A percentile compares a stretch with the other conserved stretches of the same genome.
phyloP scores from a whole-genome alignment of 2,113 vertebrate species.

The Chlorodrepanis virens region DNA sequence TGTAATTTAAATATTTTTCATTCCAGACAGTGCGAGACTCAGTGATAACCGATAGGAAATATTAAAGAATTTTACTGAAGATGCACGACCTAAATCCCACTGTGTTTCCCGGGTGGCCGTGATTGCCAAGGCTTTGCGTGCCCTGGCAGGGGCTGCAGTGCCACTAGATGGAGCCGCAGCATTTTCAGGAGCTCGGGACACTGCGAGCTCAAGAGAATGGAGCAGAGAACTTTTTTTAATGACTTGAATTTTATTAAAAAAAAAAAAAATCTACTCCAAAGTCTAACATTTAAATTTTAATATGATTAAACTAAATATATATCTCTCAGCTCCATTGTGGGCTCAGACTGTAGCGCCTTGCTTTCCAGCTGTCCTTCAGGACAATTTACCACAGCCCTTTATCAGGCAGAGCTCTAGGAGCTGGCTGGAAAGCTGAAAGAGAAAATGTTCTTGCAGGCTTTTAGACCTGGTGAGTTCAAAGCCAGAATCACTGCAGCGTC shows the following conservation, averaged over 20 bases:
- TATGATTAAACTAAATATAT: background rate
- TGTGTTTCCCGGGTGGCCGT: accelerated
- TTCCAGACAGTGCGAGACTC: accelerated
- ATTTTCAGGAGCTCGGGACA: background rate
- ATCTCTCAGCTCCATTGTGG: background rate
- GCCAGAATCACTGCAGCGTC: constrained; percentile 16
- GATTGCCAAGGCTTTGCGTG: too few species aligned
- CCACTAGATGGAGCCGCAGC: constrained; percentile 68
- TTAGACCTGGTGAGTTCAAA: constrained; percentile 76
- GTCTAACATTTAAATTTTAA: constrained; percentile 16
- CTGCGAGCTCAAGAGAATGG: background rate
- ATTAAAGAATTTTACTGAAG: background rate
- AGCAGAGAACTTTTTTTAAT: background rate
- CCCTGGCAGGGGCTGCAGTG: background rate
- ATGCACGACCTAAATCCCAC: background rate
- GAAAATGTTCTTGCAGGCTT: constrained; percentile 69
- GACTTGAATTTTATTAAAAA: background rate
- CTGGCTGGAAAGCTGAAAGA: constrained; percentile 14
- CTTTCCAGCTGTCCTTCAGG: constrained; percentile 56
- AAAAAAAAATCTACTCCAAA: background rate
- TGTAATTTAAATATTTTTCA: background rate
- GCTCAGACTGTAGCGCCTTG: background rate
- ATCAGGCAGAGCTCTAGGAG: constrained; percentile 1
- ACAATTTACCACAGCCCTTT: constrained; percentile 53
- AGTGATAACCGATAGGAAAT: background rate